Evolutionary conservation across 1,140 invertebrate species (phyloP).

Genomic region (Danaus melanippus): DNA sequence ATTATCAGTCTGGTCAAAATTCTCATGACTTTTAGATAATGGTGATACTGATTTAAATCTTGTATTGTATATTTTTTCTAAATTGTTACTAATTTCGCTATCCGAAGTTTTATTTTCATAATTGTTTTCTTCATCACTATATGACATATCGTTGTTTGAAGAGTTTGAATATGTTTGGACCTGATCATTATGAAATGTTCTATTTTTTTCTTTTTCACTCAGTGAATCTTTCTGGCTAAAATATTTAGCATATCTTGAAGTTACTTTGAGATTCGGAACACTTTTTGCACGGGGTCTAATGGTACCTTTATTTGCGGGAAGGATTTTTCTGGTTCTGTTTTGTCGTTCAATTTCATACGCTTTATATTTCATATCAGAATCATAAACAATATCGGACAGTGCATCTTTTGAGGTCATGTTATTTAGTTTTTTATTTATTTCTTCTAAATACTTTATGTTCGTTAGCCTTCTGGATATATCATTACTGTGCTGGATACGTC

Average conservation of each 20-base stretch:
- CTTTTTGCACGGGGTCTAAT: slow-evolving; percentile 60
- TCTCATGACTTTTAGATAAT: slow-evolving; percentile 16
- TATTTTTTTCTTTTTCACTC: slow-evolving; percentile 39
- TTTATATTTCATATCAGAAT: slow-evolving; percentile 54
- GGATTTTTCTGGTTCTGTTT: slow-evolving; percentile 37
- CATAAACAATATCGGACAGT: slow-evolving; percentile 36
- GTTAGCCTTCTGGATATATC: slow-evolving; percentile 66
- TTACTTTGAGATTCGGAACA: slow-evolving; percentile 66
- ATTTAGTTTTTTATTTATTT: slow-evolving; percentile 80
- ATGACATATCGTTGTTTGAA: slow-evolving; percentile 22
- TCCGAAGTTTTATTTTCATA: slow-evolving; percentile 26
- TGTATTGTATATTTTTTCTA: slow-evolving; percentile 61
- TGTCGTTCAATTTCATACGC: slow-evolving; percentile 56
- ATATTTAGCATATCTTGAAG: slow-evolving; percentile 68
- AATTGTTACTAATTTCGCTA: slow-evolving; percentile 48
- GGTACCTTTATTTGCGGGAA: slow-evolving; percentile 23
- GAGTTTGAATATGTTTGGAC: slow-evolving; percentile 13
- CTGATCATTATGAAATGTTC: slow-evolving; percentile 22
- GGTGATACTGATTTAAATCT: slow-evolving; percentile 47
- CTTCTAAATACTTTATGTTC: slow-evolving; percentile 80
- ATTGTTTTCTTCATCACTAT: slow-evolving; percentile 24
- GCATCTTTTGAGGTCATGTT: slow-evolving; percentile 53
- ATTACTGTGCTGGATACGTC: slow-evolving; percentile 73
- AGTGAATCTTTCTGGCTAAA: slow-evolving; percentile 65
- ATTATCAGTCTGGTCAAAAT: slow-evolving; percentile 6